Base-by-base conservation (phyloP, 2,113 vertebrate genomes). In the Podocnemis expansa region DNA sequence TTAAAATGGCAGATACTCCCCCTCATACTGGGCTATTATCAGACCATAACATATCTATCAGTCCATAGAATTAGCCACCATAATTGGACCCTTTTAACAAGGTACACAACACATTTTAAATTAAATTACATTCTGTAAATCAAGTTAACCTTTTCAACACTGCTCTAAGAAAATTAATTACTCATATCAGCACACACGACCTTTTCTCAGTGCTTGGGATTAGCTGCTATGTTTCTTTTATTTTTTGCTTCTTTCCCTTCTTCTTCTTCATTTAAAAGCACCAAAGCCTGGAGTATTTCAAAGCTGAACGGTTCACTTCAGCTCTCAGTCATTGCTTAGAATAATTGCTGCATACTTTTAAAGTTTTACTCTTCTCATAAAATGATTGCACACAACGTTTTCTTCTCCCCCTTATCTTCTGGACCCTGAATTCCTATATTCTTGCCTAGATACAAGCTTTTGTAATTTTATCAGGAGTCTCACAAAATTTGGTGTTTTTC, bases 61-160 rank as follows among this genome's bases (percentile, higher is more conserved):
- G 94, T 97, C 97, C 93, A 88, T 92, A 85, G 97, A 97, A 97
- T 97, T 95, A 97, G 93, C 96, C 43, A 45, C 95, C 43, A 79
- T 98, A 98, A 98, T 94, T 97, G 97, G 92, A 81, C 94, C 94
- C 94, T 98, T 98, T 98, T 98, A 97, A 98, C 98, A 98, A 98
- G 98, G 97, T 98, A 98, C 98, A 98, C 97, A 98, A 98, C 97
- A 97, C 97, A 97, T 98, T 98, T 97, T 95, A 98, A 98, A 98
- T 98, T 98, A 97, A 98, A 98, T 98, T 97, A 97, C 96, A 47
- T 98, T 97, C 97, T 97, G 98, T 98, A 98, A 98, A 98, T 98
- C 98, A 98, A 97, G 98, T 98, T 98, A 98, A 98, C 98, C 98
- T 98, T 98, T 98, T 98, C 98, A 98, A 97, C 91, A 90, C 49